These are phyloP conservation scores for Poeciliopsis presidionis DNA, from an alignment of 2,797 vertebrate genomes.

Conservation along the genomic window DNA sequence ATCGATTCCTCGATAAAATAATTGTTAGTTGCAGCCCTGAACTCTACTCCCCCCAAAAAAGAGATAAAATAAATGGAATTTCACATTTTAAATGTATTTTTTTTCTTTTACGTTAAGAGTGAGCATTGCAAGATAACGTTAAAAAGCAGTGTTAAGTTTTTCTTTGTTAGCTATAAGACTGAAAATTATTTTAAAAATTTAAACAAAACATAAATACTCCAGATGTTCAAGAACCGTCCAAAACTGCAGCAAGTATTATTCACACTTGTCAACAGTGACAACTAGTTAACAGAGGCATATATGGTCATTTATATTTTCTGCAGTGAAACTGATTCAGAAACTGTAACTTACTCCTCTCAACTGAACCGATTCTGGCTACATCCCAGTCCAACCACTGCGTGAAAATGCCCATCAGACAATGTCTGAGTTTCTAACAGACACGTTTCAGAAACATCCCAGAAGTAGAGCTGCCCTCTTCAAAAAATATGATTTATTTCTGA, in stretches of 20 bases:
- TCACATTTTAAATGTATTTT: background rate
- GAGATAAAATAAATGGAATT: background rate
- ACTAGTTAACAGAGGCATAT: too few relatives aligned
- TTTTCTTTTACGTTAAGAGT: background rate
- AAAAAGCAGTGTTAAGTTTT: background rate
- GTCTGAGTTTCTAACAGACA: background rate
- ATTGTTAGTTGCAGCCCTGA: background rate
- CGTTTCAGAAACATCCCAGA: background rate
- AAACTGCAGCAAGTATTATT: background rate
- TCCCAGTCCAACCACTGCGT: background rate
- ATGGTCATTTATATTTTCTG: background rate
- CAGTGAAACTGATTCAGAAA: background rate
- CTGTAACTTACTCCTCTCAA: background rate
- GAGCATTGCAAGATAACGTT: background rate
- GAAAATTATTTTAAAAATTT: too few relatives aligned
- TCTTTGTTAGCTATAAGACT: background rate
- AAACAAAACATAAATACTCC: background rate
- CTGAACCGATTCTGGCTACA: background rate
- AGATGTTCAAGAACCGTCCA: background rate
- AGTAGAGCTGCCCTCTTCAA: background rate
- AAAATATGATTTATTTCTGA: slow-evolving; percentile 1
- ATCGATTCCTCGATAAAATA: too few relatives aligned
- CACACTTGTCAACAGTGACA: too few relatives aligned
- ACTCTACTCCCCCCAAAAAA: background rate
- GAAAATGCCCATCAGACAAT: background rate